These are phyloP conservation scores for Protodeltote pygarga DNA, from an alignment of 2,888 invertebrate genomes.

Conservation along the genomic window DNA sequence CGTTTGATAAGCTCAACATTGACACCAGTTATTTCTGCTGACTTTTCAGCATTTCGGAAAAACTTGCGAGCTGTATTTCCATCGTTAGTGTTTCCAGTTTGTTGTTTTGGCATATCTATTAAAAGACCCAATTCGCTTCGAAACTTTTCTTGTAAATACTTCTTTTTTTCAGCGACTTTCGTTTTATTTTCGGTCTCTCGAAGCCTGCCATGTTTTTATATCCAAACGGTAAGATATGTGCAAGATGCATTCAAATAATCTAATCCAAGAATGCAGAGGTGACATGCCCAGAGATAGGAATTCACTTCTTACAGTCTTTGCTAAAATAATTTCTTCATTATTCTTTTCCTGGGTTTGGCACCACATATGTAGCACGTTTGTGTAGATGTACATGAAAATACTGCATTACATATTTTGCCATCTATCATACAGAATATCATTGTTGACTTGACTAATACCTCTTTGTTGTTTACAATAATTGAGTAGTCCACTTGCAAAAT, in stretches of 20 bases:
- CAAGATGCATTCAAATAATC: constrained; percentile 54
- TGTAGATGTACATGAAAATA: constrained; percentile 9
- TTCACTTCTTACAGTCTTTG: not conserved
- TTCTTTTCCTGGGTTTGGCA: constrained; percentile 2
- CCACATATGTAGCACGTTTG: constrained; percentile 18
- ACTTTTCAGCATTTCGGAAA: constrained; percentile 39
- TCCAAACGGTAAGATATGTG: constrained; percentile 48
- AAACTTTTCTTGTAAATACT: constrained; percentile 1
- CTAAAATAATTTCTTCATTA: not conserved
- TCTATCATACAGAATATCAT: constrained; percentile 1
- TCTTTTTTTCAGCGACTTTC: constrained; percentile 2
- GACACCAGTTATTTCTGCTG: constrained; percentile 51
- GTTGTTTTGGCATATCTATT: constrained; percentile 37
- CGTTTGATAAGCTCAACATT: constrained; percentile 36
- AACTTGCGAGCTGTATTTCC: constrained; percentile 39
- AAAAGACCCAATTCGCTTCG: constrained; percentile 11
- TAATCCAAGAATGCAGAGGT: constrained; percentile 54
- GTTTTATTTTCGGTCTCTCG: constrained; percentile 35
- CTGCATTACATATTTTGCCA: constrained; percentile 10
- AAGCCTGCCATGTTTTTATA: constrained; percentile 54
- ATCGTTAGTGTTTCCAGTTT: constrained; percentile 22
- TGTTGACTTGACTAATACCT: constrained; percentile 3
- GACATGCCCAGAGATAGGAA: constrained; percentile 19
- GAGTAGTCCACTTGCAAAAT: constrained; percentile 8
- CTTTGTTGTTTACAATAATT: too few relatives aligned